Evolutionary conservation across 2,888 invertebrate genomes (phyloP), one percentile per base, ranked within the genome.

Genomic region (Osedax frankpressi): DNA sequence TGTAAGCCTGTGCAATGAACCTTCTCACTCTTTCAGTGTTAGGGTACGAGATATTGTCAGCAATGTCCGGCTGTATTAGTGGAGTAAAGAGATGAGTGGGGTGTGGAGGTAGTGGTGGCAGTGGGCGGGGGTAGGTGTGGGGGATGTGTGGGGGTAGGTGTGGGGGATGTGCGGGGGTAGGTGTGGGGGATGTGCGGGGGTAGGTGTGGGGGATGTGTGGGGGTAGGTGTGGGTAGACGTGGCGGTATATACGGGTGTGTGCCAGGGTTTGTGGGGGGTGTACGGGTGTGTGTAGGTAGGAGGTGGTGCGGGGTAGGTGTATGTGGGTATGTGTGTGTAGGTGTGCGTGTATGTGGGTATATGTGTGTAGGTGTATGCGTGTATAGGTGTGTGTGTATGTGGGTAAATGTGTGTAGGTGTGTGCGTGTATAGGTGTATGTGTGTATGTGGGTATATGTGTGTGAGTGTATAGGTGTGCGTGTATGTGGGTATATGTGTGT

Each of bases 1-100:
- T 72, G 71, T 78, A 78, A 25, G 75, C 30, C 26, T 76, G 65
- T 19, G 62, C 62, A 1, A 78, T 72, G 59, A 76, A 73, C 11
- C 67, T 67, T 24, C 62, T 29, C 6, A 76, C 63, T 14, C 65
- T 59, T 19, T 60, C 60, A n/a, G 69, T 71, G n/a, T 44, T 44
- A 19, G 44, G 44, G 44, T 44, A 44, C 44, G 44, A 44, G 11
- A 11, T 44, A 19, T 44, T 44, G 44, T 44, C 44, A 44, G 44
- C 11, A 44, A 44, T 44, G 44, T 44, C 11, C 6, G 19, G 44
- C 19, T 44, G 11, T 44, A 19, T 44, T 25, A 28, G 68, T 68
- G 1, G 27, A 2, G 68, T 26, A 14, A 3, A 19, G 19, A 28
- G 68, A n/a, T 1, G 27, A 11, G 28, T 26, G 1, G 1, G 2